phyloP scores from a whole-genome alignment of 2,113 vertebrate genomes.

The Psittacara wagleri region DNA sequence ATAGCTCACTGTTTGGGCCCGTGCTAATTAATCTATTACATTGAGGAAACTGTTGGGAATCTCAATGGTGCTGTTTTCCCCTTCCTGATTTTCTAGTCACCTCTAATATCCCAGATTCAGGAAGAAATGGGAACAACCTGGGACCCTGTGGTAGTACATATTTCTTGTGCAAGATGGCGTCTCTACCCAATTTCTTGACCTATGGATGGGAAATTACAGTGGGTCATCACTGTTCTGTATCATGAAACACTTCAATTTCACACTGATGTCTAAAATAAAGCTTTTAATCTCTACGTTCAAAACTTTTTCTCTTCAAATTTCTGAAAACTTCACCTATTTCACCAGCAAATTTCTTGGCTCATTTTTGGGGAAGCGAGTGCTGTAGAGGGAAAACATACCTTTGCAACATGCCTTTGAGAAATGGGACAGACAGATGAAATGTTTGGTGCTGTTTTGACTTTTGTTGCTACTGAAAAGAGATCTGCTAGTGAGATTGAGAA shows the following conservation, averaged over 20 bases:
- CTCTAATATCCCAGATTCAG: background rate
- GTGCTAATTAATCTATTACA: background rate
- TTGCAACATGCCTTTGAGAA: background rate
- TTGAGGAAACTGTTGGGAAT: background rate
- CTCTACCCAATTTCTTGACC: background rate
- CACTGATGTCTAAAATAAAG: background rate
- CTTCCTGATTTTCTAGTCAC: background rate
- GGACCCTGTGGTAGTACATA: background rate
- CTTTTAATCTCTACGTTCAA: background rate
- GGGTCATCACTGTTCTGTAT: background rate
- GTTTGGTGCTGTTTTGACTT: slow-evolving; percentile 12
- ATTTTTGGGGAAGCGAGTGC: background rate
- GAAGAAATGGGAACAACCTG: background rate
- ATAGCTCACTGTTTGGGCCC: background rate
- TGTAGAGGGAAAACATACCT: background rate
- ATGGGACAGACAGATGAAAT: background rate
- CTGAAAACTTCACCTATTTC: background rate
- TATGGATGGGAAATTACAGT: background rate
- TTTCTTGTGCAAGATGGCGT: background rate
- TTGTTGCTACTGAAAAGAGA: background rate
- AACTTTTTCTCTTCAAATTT: background rate
- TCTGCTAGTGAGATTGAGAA: background rate
- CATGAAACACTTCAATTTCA: background rate
- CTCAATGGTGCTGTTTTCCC: background rate
- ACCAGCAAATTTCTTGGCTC: background rate